Percentiles rank a stretch among this genome's conserved stretches.
These are phyloP conservation scores for Aromia moschata DNA, from an alignment of 2,888 invertebrate species.

Conservation along the genomic window DNA sequence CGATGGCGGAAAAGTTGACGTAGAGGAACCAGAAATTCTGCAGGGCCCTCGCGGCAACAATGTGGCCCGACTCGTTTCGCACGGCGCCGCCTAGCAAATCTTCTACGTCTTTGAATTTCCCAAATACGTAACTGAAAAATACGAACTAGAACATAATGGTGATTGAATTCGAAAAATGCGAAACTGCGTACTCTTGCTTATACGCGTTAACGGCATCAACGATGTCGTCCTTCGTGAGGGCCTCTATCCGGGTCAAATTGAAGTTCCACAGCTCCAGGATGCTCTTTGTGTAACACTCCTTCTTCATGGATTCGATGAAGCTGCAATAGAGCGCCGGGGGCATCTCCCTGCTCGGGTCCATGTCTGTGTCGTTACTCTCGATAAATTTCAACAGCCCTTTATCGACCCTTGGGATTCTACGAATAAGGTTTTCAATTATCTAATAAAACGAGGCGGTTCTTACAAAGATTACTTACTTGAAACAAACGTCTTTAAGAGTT, in stretches of 20 bases:
- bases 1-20: conserved; percentile 74
- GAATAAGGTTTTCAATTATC: no score
- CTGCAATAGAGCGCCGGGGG: conserved; percentile 71
- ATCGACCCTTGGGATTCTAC: conserved; percentile 51
- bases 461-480: conserved; percentile 66
- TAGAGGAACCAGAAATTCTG: conserved; percentile 72
- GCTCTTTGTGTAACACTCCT: conserved; percentile 71
- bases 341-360: conserved; percentile 69
- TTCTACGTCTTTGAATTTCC: conserved; percentile 72
- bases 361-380: conserved; percentile 29
- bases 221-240: conserved; percentile 70
- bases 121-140: conserved; percentile 69
- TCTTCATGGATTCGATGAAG: conserved; percentile 69
- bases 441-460: no score
- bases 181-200: conserved; percentile 60
- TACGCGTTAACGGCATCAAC: conserved; percentile 69
- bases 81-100: conserved; percentile 71
- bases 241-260: conserved; percentile 65
- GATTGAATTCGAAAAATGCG: background rate
- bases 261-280: conserved; percentile 78
- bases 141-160: background rate
- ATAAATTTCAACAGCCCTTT: conserved; percentile 43
- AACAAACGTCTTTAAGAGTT: conserved; percentile 67
- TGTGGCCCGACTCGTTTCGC: conserved; percentile 69
- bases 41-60: conserved; percentile 72